Base-by-base conservation (phyloP, 2,113 vertebrate genomes). In the Cinclus mexicanus region DNA sequence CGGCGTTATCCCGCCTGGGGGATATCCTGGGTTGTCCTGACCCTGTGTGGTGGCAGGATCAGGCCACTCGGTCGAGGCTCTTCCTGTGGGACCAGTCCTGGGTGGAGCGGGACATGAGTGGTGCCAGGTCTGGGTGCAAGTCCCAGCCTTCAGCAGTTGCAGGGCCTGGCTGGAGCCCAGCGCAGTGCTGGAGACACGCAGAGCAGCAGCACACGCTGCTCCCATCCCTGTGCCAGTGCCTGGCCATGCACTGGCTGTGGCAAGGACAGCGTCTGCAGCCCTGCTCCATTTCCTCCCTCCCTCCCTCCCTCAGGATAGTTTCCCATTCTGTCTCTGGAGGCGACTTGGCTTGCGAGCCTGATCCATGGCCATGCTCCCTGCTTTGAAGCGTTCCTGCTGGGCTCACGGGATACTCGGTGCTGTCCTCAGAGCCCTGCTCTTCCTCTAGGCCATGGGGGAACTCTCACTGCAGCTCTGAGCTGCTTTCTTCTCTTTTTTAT, bases 131-230 rank as follows among this genome's bases (percentile, higher is more conserved):
- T 44, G n/a, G 57, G 79, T 81, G 33, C 2, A 7, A 5, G 47
- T 50, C 1, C 67, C 47, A 26, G 28, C 10, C 33, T 31, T 11
- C 0, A 8, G n/a, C 69, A 1, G 2, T 5, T 10, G 74, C 2
- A 50, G 74, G 68, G 15, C 20, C 82, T 88, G 95, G 67, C 78
- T 10, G 59, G 50, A 74, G 82, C 70, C 82, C 91, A 88, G 50
- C 0, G 0, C n/a, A 14, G 22, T 6, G 25, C 3, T 0, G 52
- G 63, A 68, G 52, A 31, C 65, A 7, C 0, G 1, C 20, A 35
- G 75, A 44, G 79, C 14, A 35, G 60, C 0, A 0, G 69, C 44
- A 49, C 87, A 31, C 1, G 12, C 80, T 37, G 95, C 71, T 89
- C 70, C 70, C 75, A 22, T 10, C 83, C 72, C 79, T 57, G 8